Conservation (phyloP, 2,888 invertebrate genomes). For the Lepetodrilus schrolli region DNA sequence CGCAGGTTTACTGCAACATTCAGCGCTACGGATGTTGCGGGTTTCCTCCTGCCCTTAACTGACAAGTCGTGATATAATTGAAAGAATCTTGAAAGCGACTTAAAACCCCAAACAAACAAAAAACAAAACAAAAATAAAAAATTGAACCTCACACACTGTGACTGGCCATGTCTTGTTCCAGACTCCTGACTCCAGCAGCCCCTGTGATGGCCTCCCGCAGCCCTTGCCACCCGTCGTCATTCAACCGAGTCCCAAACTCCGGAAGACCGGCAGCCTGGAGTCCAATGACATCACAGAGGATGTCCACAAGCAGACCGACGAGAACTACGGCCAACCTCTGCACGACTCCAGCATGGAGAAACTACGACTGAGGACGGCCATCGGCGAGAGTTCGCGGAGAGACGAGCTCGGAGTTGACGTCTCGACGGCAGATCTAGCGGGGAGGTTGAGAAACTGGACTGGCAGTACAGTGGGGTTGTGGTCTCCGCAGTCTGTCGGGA, state of each 20-base stretch:
- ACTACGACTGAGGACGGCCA: too few relatives aligned
- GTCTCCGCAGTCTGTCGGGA: background rate
- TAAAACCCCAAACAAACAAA: too few relatives aligned
- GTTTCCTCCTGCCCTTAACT: too few relatives aligned
- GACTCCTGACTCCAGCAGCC: conserved; percentile 15
- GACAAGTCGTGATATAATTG: too few relatives aligned
- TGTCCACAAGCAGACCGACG: conserved; percentile 23
- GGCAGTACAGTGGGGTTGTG: background rate
- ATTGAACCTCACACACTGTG: too few relatives aligned
- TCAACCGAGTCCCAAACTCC: background rate
- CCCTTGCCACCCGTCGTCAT: too few relatives aligned
- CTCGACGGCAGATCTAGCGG: background rate
- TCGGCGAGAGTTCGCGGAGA: background rate
- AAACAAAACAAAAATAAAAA: too few relatives aligned
- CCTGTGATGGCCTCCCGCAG: conserved; percentile 14
- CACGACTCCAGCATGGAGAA: background rate
- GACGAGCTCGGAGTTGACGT: background rate
- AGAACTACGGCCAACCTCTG: conserved; percentile 19
- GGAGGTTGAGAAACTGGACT: background rate
- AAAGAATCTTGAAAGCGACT: too few relatives aligned
- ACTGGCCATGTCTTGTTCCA: too few relatives aligned
- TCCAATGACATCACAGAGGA: background rate
- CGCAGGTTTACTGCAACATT: too few relatives aligned
- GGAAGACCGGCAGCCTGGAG: conserved; percentile 12
- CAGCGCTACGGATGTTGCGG: too few relatives aligned